These are phyloP conservation scores for Callaeas wilsoni DNA, from an alignment of 2,113 vertebrate species.

Conservation along the genomic window DNA sequence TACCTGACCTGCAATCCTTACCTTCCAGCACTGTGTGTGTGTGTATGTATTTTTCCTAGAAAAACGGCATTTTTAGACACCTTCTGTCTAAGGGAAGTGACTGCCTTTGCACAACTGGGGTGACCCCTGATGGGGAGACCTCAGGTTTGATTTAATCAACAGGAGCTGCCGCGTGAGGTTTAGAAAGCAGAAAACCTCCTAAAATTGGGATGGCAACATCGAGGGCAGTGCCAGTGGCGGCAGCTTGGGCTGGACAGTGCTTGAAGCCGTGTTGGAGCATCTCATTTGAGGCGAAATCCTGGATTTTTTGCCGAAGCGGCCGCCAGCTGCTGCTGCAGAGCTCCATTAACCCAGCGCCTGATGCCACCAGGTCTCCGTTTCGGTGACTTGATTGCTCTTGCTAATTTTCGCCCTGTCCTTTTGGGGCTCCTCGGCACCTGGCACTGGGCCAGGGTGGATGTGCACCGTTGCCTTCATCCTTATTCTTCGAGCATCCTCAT, in stretches of 20 bases:
- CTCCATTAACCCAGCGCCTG: constrained; percentile 29
- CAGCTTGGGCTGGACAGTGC: neutral
- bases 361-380: neutral
- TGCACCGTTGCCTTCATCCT: neutral
- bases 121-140: fast-evolving
- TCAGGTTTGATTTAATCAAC: fast-evolving
- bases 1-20: neutral
- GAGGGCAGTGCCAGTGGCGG: fast-evolving
- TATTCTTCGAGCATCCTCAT: neutral
- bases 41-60: neutral
- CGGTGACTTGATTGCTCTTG: neutral
- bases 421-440: neutral
- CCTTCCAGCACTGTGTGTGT: neutral
- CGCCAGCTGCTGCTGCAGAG: constrained; percentile 42
- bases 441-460: neutral
- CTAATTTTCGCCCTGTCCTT: neutral
- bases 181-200: neutral
- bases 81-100: fast-evolving
- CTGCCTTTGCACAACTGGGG: neutral
- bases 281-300: neutral
- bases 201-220: fast-evolving
- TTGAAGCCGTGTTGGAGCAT: fast-evolving
- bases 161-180: neutral
- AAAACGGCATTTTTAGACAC: neutral
- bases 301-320: fast-evolving